Evolutionary conservation across 2,888 invertebrate genomes (phyloP).

Genomic region (Tetropium fuscum): DNA sequence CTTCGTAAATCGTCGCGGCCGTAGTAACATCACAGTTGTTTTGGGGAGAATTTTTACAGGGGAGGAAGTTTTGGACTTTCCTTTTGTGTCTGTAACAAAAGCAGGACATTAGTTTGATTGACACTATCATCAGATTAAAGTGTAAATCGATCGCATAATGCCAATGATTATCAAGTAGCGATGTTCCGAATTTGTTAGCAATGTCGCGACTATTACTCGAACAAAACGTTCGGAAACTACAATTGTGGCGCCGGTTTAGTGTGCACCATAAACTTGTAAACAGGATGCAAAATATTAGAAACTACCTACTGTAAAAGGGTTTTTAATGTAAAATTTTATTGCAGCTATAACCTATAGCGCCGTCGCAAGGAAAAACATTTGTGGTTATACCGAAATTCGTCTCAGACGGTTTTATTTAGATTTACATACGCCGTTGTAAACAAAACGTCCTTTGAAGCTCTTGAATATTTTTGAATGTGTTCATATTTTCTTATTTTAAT

Average conservation of each 20-base stretch:
- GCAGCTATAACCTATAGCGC: too few species aligned
- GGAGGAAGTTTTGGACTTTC: constrained; percentile 87
- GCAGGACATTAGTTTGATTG: constrained; percentile 20
- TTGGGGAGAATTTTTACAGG: constrained; percentile 81
- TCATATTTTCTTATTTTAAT: too few species aligned
- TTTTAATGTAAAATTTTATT: constrained; percentile 4
- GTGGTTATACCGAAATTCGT: background rate
- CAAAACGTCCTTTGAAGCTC: too few species aligned
- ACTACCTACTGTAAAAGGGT: constrained; percentile 1
- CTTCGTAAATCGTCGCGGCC: constrained; percentile 81
- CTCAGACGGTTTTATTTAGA: background rate
- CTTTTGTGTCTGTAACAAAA: constrained; percentile 81
- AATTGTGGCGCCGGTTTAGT: constrained; percentile 10
- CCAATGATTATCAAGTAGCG: constrained; percentile 9
- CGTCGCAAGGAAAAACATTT: background rate
- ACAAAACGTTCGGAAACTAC: constrained; percentile 2
- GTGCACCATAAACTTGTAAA: constrained; percentile 10
- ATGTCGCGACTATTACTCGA: background rate
- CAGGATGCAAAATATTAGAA: constrained; percentile 13
- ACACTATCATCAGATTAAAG: constrained; percentile 6
- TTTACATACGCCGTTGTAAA: too few species aligned
- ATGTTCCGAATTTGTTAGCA: constrained; percentile 15
- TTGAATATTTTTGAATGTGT: too few species aligned
- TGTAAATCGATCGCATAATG: constrained; percentile 8
- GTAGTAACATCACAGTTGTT: constrained; percentile 69